These are phyloP conservation scores for Eupristina koningsbergeri DNA, from an alignment of 1,140 invertebrate species.

Conservation along the genomic window DNA sequence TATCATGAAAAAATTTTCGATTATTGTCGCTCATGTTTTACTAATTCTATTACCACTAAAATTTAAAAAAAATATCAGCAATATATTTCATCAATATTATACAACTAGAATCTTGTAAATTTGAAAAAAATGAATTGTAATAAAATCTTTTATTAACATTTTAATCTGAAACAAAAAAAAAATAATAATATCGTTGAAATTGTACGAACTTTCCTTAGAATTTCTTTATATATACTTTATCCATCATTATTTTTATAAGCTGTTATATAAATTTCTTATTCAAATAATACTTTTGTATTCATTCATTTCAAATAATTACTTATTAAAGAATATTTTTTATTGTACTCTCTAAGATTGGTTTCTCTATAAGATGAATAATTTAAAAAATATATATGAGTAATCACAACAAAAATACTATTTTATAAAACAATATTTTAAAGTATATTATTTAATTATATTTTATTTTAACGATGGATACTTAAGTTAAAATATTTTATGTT, in stretches of 20 bases:
- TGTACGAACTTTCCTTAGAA: not conserved
- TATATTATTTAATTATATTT: no score
- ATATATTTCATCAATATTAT: no score
- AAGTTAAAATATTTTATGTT: no score
- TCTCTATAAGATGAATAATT: not conserved
- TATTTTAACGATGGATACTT: no score
- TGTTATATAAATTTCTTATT: no score
- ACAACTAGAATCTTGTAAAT: no score
- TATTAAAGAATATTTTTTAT: not conserved
- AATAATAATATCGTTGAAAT: not conserved
- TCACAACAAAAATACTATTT: no score
- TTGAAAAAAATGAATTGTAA: no score
- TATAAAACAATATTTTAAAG: no score
- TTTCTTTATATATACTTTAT: not conserved
- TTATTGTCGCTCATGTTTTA: not conserved
- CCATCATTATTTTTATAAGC: not conserved
- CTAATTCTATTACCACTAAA: not conserved
- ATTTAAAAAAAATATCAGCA: not conserved
- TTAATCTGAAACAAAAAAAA: not conserved
- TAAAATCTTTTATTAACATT: not conserved
- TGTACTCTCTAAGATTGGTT: not conserved
- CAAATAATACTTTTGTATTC: no score
- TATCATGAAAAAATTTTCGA: conserved; percentile 53
- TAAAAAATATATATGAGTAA: no score
- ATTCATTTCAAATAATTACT: not conserved